These are phyloP conservation scores for Pandemis heparana DNA, from an alignment of 2,888 invertebrate species.

Conservation along the genomic window DNA sequence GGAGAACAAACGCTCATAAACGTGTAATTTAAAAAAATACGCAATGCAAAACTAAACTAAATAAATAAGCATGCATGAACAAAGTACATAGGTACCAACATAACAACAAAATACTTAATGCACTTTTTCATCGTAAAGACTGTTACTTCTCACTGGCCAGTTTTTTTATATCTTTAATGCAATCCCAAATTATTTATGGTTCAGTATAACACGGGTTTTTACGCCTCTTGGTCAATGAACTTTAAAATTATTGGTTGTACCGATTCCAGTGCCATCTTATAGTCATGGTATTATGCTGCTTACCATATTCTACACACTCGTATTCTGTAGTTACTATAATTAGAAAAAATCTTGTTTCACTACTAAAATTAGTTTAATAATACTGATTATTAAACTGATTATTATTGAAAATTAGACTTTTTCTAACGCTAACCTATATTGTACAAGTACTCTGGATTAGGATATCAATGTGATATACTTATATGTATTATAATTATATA, in stretches of 20 bases:
- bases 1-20: not conserved
- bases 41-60: not conserved
- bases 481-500: too few species aligned
- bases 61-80: not conserved
- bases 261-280: not conserved
- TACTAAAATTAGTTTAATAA: too few species aligned
- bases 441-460: too few species aligned
- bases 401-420: too few species aligned
- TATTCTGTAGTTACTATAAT: too few species aligned
- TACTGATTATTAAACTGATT: too few species aligned
- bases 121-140: not conserved
- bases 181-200: conserved; percentile 34
- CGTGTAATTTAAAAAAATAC: not conserved
- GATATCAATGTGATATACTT: too few species aligned
- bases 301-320: too few species aligned
- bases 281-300: too few species aligned
- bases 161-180: conserved; percentile 17
- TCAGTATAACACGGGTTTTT: conserved; percentile 24
- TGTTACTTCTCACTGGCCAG: not conserved
- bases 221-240: conserved; percentile 35
- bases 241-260: conserved; percentile 10
- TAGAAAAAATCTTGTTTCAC: too few species aligned
- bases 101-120: not conserved
- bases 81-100: not conserved
- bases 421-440: too few species aligned